Percentiles rank a stretch among this genome's conserved stretches.
phyloP scores from a whole-genome alignment of 2,797 vertebrate species.

The Liparis tanakae region DNA sequence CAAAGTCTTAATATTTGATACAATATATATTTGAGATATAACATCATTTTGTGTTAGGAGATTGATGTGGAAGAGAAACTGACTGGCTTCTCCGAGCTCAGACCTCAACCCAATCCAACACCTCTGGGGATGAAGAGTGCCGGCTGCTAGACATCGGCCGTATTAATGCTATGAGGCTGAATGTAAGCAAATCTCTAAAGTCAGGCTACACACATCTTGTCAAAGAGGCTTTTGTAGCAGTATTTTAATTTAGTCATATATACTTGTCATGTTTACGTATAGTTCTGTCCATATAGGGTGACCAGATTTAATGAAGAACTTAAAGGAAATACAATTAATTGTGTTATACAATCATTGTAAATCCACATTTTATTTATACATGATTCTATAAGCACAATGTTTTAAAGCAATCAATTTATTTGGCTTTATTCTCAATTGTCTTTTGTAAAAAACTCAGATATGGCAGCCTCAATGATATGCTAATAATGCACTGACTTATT shows the following conservation, averaged over 20 bases:
- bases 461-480: not conserved
- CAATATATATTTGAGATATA: not conserved
- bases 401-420: not conserved
- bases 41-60: not conserved
- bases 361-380: not conserved
- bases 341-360: constrained; percentile 9
- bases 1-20: not conserved
- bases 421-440: not conserved
- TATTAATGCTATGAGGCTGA: not conserved
- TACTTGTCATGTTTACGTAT: not conserved
- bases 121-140: not conserved
- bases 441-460: not conserved
- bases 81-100: not conserved
- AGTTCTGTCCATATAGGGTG: not conserved
- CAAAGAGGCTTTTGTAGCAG: not conserved
- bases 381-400: not conserved
- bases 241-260: not conserved
- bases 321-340: not conserved
- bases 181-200: not conserved
- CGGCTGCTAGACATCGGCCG: not conserved
- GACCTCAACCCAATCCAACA: not conserved
- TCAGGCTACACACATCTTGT: not conserved
- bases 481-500: not conserved
- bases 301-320: not conserved
- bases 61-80: not conserved